Conservation (phyloP, 2,113 vertebrate species). For the Garra rufa region DNA sequence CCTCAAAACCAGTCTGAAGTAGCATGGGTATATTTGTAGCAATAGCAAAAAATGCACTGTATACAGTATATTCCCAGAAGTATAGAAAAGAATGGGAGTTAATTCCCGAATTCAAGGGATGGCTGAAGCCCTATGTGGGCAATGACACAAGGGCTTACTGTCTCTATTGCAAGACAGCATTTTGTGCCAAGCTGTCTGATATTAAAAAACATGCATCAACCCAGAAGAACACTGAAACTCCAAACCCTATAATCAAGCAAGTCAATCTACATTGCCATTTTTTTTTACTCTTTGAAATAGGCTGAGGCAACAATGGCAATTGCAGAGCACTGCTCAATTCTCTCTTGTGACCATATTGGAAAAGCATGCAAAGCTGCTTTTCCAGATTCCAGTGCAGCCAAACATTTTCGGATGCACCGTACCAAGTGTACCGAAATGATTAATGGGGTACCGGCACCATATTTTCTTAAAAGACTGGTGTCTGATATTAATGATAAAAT, state of each 20-base stretch:
- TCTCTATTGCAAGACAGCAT: too few relatives aligned
- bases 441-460: conserved; percentile 15
- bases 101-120: too few relatives aligned
- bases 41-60: too few relatives aligned
- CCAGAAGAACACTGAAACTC: conserved; percentile 22
- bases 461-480: conserved; percentile 40
- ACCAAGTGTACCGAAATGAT: conserved; percentile 30
- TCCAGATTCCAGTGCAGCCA: conserved; percentile 25
- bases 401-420: conserved; percentile 29
- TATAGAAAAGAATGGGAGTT: too few relatives aligned
- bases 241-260: conserved; percentile 26
- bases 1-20: too few relatives aligned
- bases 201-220: conserved; percentile 17
- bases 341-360: conserved; percentile 12
- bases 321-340: conserved; percentile 26
- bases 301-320: conserved; percentile 26
- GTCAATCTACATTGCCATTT: background rate
- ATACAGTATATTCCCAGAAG: too few relatives aligned
- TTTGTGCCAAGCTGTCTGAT: too few relatives aligned
- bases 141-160: too few relatives aligned
- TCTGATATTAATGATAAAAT: too few relatives aligned
- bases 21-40: too few relatives aligned
- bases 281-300: background rate
- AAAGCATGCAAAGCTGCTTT: conserved; percentile 35
- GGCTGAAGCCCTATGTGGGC: too few relatives aligned